Evolutionary conservation across 2,888 invertebrate species (phyloP).

Genomic region (Oxycera nigricornis): DNA sequence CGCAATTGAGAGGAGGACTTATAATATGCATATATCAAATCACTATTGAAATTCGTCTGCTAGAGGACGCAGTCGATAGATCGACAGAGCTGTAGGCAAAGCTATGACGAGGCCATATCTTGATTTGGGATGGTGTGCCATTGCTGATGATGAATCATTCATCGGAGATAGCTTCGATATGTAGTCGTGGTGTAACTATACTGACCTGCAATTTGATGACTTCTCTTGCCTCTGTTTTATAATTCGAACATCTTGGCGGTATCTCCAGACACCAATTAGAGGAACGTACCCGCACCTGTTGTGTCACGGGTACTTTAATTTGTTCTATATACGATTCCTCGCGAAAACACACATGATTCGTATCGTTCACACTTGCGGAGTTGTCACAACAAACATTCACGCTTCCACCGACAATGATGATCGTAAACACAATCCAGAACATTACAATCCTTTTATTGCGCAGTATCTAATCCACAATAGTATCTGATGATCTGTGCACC

Average conservation of each 20-base stretch:
- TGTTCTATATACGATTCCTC: slow-evolving; percentile 66
- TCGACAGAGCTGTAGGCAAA: too few species aligned
- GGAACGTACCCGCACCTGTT: slow-evolving; percentile 73
- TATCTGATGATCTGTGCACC: slow-evolving; percentile 11
- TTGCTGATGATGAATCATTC: background rate
- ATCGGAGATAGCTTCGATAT: background rate
- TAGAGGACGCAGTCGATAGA: too few species aligned
- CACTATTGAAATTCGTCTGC: too few species aligned
- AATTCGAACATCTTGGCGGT: slow-evolving; percentile 81
- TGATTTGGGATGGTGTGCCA: background rate
- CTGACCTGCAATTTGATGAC: slow-evolving; percentile 75
- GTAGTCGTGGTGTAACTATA: slow-evolving; percentile 42
- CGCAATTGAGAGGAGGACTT: too few species aligned
- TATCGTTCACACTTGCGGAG: background rate
- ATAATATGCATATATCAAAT: too few species aligned
- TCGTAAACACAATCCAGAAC: background rate
- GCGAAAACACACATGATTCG: slow-evolving; percentile 56
- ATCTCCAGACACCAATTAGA: slow-evolving; percentile 81
- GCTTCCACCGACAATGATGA: background rate
- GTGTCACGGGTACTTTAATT: slow-evolving; percentile 58
- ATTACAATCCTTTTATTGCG: background rate
- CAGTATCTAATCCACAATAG: background rate
- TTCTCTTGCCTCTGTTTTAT: slow-evolving; percentile 73
- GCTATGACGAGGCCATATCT: too few species aligned
- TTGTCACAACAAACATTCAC: background rate